Percentiles rank a stretch among this genome's conserved stretches.
Evolutionary conservation across 92 coral and sea anemone species (phyloP).

Genomic region (Epizoanthus rinbou): DNA sequence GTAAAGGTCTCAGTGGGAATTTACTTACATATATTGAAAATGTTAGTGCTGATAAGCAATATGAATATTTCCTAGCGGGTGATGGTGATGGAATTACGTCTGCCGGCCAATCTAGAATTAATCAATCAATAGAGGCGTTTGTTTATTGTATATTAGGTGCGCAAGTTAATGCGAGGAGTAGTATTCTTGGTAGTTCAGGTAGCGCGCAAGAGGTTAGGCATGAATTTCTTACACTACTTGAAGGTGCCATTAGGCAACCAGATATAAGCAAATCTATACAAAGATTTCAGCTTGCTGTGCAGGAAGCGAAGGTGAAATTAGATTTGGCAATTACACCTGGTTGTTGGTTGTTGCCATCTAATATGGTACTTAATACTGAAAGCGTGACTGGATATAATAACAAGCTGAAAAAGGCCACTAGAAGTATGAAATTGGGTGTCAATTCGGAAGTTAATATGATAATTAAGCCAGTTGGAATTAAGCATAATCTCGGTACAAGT

Average conservation of each 20-base stretch:
- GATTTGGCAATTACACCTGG: too few relatives aligned
- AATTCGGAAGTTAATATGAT: neutral
- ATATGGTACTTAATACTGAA: too few relatives aligned
- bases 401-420: neutral
- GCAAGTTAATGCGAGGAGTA: conserved; percentile 18
- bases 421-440: conserved; percentile 37
- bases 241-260: neutral
- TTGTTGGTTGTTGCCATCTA: too few relatives aligned
- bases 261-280: neutral
- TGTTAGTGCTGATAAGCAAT: conserved; percentile 16
- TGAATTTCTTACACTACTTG: neutral
- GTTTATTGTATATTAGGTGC: too few relatives aligned
- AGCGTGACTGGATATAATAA: too few relatives aligned
- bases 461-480: neutral
- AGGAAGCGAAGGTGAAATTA: neutral
- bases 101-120: conserved; percentile 19
- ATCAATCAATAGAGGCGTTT: conserved; percentile 21
- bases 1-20: neutral
- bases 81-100: neutral
- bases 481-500: conserved; percentile 35
- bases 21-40: neutral
- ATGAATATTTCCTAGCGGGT: conserved; percentile 15
- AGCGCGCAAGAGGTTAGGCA: neutral
- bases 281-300: neutral
- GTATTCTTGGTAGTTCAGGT: neutral